Evolutionary conservation across 2,888 invertebrate genomes (phyloP).

Genomic region (Allygus modestus): DNA sequence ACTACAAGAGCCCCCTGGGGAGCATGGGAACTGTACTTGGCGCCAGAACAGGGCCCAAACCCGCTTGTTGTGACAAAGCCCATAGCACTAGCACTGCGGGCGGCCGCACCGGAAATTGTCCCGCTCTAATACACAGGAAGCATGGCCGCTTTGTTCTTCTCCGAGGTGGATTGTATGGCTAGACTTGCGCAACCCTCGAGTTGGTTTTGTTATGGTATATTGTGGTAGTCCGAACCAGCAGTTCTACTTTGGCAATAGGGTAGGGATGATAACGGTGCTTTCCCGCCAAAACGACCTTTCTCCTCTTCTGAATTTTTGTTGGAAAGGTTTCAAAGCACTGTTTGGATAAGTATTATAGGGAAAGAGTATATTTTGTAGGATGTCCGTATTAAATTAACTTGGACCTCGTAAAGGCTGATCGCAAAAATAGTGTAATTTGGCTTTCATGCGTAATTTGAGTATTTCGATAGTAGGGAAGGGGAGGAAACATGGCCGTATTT

Average conservation of each 20-base stretch:
- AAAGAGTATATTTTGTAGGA: too few relatives aligned
- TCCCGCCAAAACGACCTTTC: not conserved
- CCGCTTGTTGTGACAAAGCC: not conserved
- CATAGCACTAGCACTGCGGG: not conserved
- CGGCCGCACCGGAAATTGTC: slow-evolving; percentile 11
- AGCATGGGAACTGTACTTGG: slow-evolving; percentile 15
- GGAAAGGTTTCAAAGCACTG: too few relatives aligned
- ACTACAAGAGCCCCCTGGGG: not conserved
- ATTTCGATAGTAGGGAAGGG: too few relatives aligned
- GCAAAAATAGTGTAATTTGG: too few relatives aligned
- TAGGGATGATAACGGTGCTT: not conserved
- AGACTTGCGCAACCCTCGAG: not conserved
- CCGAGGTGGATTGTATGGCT: not conserved
- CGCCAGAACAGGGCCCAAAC: not conserved
- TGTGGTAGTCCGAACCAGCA: slow-evolving; percentile 25
- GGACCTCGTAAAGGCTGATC: too few relatives aligned
- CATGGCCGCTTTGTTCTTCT: slow-evolving; percentile 6
- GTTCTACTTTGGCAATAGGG: not conserved
- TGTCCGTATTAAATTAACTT: too few relatives aligned
- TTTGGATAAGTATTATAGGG: too few relatives aligned
- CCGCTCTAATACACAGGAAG: slow-evolving; percentile 21
- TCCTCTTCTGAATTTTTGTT: too few relatives aligned
- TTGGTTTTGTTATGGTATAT: slow-evolving; percentile 37
- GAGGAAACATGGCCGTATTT: too few relatives aligned
- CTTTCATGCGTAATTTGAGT: too few relatives aligned